Conservation (phyloP, 1,140 invertebrate species). For the Listronotus oregonensis region DNA sequence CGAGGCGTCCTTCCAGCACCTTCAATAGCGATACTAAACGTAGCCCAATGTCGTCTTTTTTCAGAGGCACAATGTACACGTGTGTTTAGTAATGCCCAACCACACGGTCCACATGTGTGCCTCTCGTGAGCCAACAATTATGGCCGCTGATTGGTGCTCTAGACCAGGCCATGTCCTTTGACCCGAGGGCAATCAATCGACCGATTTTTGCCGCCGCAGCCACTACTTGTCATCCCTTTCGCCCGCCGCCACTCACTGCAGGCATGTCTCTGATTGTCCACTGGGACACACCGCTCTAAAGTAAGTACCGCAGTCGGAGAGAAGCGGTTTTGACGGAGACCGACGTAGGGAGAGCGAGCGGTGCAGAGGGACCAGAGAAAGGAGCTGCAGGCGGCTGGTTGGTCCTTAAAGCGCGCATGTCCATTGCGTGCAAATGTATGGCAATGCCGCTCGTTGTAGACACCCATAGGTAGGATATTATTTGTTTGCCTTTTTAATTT, state of each 20-base stretch:
- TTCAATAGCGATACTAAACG: constrained; percentile 17
- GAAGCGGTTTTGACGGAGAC: constrained; percentile 15
- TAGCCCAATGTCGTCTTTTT: constrained; percentile 38
- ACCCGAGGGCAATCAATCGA: constrained; percentile 7
- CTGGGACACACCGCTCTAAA: constrained; percentile 9
- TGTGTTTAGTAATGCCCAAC: constrained; percentile 27
- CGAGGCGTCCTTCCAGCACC: constrained; percentile 14
- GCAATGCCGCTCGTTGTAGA: constrained; percentile 18
- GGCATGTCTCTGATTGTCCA: constrained; percentile 23
- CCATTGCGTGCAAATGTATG: constrained; percentile 5
- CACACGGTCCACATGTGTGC: constrained; percentile 35
- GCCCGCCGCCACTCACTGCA: constrained; percentile 24
- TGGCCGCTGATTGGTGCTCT: constrained; percentile 13
- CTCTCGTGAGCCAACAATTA: constrained; percentile 19
- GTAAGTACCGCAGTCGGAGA: constrained; percentile 17
- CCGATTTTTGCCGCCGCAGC: constrained; percentile 28
- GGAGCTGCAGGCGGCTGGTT: constrained; percentile 35
- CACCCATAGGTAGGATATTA: constrained; percentile 38
- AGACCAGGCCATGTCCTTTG: constrained; percentile 8
- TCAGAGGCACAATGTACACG: constrained; percentile 37
- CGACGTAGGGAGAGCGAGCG: constrained; percentile 25
- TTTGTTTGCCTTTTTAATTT: constrained; percentile 27
- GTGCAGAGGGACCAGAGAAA: constrained; percentile 31
- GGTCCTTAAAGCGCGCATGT: constrained; percentile 5
- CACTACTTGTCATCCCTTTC: constrained; percentile 14